These are phyloP conservation scores for Delphinapterus leucas DNA, from an alignment of 2,113 vertebrate genomes.

Conservation along the genomic window DNA sequence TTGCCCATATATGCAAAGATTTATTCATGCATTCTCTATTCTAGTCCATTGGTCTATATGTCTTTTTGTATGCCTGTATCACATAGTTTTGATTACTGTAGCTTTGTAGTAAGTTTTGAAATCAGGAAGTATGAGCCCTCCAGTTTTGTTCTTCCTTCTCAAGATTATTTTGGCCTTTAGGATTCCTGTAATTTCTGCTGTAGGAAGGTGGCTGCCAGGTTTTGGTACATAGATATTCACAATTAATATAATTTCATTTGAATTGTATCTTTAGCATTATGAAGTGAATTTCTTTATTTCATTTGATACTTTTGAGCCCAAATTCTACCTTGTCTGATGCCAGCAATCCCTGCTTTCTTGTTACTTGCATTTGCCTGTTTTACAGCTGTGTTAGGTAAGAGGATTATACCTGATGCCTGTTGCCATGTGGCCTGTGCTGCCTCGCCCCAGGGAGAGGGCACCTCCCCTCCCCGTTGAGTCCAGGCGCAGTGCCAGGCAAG, in stretches of 20 bases:
- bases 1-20: background rate
- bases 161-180: background rate
- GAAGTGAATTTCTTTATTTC: background rate
- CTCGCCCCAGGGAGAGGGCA: background rate
- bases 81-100: background rate
- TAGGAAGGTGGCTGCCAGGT: background rate
- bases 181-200: background rate
- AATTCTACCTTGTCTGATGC: background rate
- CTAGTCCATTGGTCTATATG: background rate
- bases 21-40: background rate
- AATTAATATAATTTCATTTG: background rate
- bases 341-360: background rate
- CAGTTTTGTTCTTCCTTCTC: background rate
- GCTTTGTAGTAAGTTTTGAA: background rate
- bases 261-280: background rate
- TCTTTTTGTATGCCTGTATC: background rate
- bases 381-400: background rate
- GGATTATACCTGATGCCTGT: background rate
- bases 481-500: rapidly evolving
- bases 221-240: background rate
- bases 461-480: background rate
- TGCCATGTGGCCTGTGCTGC: background rate
- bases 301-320: background rate
- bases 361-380: background rate
- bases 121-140: background rate